Conservation (phyloP, 2,888 invertebrate genomes). For the Cabera pusaria region DNA sequence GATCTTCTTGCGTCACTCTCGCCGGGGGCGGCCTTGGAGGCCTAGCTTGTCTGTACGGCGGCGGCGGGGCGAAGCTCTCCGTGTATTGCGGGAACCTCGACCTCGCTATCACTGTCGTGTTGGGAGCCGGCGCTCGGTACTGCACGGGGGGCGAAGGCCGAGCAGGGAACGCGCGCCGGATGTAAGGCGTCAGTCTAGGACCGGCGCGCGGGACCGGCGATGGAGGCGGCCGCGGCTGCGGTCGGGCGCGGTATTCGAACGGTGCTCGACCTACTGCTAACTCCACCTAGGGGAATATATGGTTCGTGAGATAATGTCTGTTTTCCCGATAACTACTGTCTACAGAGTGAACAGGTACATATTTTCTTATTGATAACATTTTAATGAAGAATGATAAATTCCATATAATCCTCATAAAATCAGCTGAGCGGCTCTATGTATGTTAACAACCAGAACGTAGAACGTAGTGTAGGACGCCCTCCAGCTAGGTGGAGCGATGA, state of each 20-base stretch:
- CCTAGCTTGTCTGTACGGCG: slow-evolving; percentile 35
- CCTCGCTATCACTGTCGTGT: slow-evolving; percentile 30
- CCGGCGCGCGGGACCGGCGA: slow-evolving; percentile 34
- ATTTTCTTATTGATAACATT: too few relatives aligned
- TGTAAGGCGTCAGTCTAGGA: slow-evolving; percentile 34
- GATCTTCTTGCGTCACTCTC: slow-evolving; percentile 64
- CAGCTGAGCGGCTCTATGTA: too few relatives aligned
- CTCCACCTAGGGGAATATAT: slow-evolving; percentile 59
- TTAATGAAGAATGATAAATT: too few relatives aligned
- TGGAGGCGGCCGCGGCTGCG: slow-evolving; percentile 33
- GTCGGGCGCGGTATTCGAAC: slow-evolving; percentile 64
- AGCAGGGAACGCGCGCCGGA: slow-evolving; percentile 37
- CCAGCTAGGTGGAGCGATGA: too few relatives aligned
- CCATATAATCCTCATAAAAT: too few relatives aligned
- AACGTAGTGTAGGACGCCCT: too few relatives aligned
- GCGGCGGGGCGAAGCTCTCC: slow-evolving; percentile 37
- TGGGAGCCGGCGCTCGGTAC: slow-evolving; percentile 28
- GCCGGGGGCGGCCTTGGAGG: slow-evolving; percentile 40
- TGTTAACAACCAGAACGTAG: too few relatives aligned
- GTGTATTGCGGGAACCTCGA: slow-evolving; percentile 39
- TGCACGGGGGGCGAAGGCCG: slow-evolving; percentile 34
- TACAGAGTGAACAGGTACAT: too few relatives aligned
- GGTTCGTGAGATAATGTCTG: too few relatives aligned
- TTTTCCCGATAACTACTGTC: too few relatives aligned
- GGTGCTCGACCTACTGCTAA: slow-evolving; percentile 67